Conservation (phyloP, 2,888 invertebrate species). For the Eristalinus sepulchralis region DNA sequence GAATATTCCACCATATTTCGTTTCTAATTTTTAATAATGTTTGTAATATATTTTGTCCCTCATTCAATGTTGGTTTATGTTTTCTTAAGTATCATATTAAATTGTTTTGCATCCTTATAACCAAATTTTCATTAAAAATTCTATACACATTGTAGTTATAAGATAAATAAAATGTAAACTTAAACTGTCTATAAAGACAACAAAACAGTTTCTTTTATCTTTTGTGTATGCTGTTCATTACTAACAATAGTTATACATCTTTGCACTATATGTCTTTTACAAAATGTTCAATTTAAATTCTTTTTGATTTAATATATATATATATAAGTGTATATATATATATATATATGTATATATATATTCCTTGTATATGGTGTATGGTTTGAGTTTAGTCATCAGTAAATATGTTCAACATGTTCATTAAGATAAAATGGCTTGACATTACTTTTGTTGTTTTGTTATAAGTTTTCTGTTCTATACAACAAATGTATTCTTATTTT, state of each 20-base stretch:
- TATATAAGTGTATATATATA: slow-evolving; percentile 23
- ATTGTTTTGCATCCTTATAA: slow-evolving; percentile 53
- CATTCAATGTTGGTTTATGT: slow-evolving; percentile 72
- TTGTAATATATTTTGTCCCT: slow-evolving; percentile 68
- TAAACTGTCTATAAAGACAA: slow-evolving; percentile 62
- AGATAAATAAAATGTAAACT: slow-evolving; percentile 65
- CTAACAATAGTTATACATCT: slow-evolving; percentile 71
- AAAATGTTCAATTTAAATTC: slow-evolving; percentile 71
- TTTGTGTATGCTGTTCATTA: slow-evolving; percentile 69
- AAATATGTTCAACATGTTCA: slow-evolving; percentile 70
- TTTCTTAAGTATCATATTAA: slow-evolving; percentile 78
- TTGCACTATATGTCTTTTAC: slow-evolving; percentile 71
- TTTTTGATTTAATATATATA: slow-evolving; percentile 53
- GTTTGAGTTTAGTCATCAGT: slow-evolving; percentile 70
- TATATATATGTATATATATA: slow-evolving; percentile 63
- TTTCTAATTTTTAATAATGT: slow-evolving; percentile 62
- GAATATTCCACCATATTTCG: slow-evolving; percentile 85
- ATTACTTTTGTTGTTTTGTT: slow-evolving; percentile 64
- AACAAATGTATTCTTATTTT: slow-evolving; percentile 66
- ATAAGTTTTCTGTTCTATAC: slow-evolving; percentile 63
- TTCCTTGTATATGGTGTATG: slow-evolving; percentile 72
- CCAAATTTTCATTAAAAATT: slow-evolving; percentile 60
- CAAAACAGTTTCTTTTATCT: slow-evolving; percentile 64
- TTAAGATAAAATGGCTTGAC: slow-evolving; percentile 71
- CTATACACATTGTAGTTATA: slow-evolving; percentile 65